Conservation (phyloP, 2,113 vertebrate genomes). For the Mobula birostris region DNA sequence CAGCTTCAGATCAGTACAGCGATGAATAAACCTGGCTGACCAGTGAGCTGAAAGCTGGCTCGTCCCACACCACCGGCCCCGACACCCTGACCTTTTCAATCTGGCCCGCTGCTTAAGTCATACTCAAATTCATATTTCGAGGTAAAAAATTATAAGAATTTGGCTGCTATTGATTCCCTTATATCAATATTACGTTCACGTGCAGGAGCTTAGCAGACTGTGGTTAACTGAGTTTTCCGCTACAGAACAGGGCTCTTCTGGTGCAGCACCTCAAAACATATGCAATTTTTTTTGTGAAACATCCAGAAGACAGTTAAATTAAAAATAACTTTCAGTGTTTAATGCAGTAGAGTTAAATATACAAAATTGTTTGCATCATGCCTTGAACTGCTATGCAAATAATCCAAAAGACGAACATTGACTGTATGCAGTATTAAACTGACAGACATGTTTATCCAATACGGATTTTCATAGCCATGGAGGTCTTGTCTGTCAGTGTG, state of each 20-base stretch:
- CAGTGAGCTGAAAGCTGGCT: too few relatives aligned
- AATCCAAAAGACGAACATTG: background rate
- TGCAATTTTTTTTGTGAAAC: background rate
- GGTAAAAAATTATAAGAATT: too few relatives aligned
- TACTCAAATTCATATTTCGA: too few relatives aligned
- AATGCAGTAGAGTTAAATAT: slow-evolving; percentile 24
- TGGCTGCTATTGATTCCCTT: too few relatives aligned
- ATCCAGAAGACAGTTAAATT: background rate
- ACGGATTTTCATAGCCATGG: background rate
- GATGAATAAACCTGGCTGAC: too few relatives aligned
- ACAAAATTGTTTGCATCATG: slow-evolving; percentile 28
- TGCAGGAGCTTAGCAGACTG: background rate
- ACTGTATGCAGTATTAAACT: background rate
- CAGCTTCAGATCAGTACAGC: too few relatives aligned
- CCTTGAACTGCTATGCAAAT: slow-evolving; percentile 3
- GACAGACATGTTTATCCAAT: background rate
- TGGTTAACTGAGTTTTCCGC: background rate
- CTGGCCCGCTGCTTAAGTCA: too few relatives aligned
- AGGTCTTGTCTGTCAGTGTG: background rate
- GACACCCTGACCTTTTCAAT: too few relatives aligned
- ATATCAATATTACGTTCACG: background rate
- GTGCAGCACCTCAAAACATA: too few relatives aligned
- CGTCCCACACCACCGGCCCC: too few relatives aligned
- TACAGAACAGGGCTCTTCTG: background rate
- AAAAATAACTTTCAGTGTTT: slow-evolving; percentile 1